Percentiles rank a stretch among this genome's conserved stretches.
Evolutionary conservation across 2,888 invertebrate genomes (phyloP).

Genomic region (Drosophila parthenogenetica): DNA sequence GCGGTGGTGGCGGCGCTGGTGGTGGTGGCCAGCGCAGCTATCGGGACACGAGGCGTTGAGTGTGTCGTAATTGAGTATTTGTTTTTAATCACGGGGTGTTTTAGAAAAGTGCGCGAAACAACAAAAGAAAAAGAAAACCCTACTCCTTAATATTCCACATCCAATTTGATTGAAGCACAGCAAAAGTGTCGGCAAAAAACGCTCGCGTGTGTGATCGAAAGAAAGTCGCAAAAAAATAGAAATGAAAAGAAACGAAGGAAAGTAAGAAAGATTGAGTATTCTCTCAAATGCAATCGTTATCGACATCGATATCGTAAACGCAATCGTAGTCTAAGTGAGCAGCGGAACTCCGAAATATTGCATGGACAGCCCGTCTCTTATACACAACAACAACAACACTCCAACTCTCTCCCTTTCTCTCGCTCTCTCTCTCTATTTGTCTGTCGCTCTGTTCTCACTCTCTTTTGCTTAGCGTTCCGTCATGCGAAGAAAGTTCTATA

Average conservation of each 20-base stretch:
- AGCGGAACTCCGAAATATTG: constrained; percentile 34
- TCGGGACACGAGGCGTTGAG: constrained; percentile 69
- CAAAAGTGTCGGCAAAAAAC: constrained; percentile 41
- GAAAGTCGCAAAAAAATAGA: constrained; percentile 20
- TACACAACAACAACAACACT: constrained; percentile 51
- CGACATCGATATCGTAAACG: neutral
- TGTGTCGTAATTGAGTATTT: constrained; percentile 42
- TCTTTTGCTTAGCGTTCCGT: constrained; percentile 53
- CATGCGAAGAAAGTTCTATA: constrained; percentile 49
- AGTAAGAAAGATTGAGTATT: constrained; percentile 16
- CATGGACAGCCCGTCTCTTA: constrained; percentile 47
- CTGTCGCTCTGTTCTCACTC: constrained; percentile 21
- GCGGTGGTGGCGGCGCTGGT: constrained; percentile 75
- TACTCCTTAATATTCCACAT: constrained; percentile 8
- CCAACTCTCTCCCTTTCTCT: constrained; percentile 51
- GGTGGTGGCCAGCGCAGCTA: constrained; percentile 69
- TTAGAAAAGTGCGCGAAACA: constrained; percentile 50
- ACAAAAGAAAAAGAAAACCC: neutral
- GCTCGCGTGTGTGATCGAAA: constrained; percentile 27
- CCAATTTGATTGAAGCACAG: constrained; percentile 29
- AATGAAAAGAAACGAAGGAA: constrained; percentile 1
- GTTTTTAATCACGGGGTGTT: constrained; percentile 37
- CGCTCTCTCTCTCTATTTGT: constrained; percentile 33
- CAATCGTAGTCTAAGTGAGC: constrained; percentile 50
- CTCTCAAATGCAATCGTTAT: constrained; percentile 43